Conservation (phyloP, 2,888 invertebrate species). For the Meliscaeva auricollis region DNA sequence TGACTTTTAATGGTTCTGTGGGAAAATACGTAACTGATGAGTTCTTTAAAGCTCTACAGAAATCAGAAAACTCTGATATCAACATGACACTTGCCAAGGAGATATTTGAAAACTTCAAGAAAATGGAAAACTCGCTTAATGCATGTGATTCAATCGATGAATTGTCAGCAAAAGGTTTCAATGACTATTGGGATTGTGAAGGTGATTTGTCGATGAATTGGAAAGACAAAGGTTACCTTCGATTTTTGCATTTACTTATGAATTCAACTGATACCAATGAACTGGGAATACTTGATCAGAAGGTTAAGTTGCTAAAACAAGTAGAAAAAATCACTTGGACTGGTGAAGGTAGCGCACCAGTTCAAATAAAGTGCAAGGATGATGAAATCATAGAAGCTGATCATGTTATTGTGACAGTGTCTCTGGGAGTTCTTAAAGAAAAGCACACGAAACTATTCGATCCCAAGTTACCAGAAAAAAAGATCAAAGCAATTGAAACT, state of each 20-base stretch:
- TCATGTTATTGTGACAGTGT: slow-evolving; percentile 86
- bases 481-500: slow-evolving; percentile 85
- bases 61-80: slow-evolving; percentile 77
- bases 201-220: slow-evolving; percentile 89
- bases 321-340: slow-evolving; percentile 73
- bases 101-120: slow-evolving; percentile 86
- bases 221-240: slow-evolving; percentile 86
- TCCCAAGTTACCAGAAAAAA: slow-evolving; percentile 84
- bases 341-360: slow-evolving; percentile 38
- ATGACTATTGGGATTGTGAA: slow-evolving; percentile 87
- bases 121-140: slow-evolving; percentile 83
- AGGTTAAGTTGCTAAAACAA: slow-evolving; percentile 77
- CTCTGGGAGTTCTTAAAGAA: slow-evolving; percentile 87
- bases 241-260: slow-evolving; percentile 74
- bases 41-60: slow-evolving; percentile 74
- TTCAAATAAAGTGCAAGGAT: slow-evolving; percentile 80
- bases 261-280: slow-evolving; percentile 71
- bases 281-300: slow-evolving; percentile 79
- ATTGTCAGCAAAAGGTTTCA: slow-evolving; percentile 86
- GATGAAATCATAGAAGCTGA: slow-evolving; percentile 84
- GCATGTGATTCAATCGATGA: slow-evolving; percentile 87
- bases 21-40: slow-evolving; percentile 77
- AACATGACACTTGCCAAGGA: slow-evolving; percentile 82
- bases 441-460: slow-evolving; percentile 83
- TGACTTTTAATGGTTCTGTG: slow-evolving; percentile 76